Evolutionary conservation across 2,888 invertebrate genomes (phyloP).

Genomic region (Didymodactylos carnosus): DNA sequence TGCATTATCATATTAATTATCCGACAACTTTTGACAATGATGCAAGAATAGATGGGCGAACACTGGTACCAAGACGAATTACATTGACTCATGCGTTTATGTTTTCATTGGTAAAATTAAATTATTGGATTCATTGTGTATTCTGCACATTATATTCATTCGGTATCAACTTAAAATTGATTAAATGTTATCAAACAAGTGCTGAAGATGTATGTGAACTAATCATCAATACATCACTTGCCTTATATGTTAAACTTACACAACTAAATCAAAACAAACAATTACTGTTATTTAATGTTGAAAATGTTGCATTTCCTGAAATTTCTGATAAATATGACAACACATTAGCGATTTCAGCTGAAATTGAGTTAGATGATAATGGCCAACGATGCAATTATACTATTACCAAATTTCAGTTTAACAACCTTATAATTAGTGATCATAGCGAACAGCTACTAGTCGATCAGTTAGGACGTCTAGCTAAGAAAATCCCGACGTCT

Average conservation of each 20-base stretch:
- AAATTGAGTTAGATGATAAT: neutral
- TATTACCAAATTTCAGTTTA: neutral
- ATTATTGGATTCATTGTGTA: neutral
- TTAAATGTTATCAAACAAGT: neutral
- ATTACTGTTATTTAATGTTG: neutral
- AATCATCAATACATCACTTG: neutral
- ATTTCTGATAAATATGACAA: neutral
- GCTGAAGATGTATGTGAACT: neutral
- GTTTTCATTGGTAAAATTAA: neutral
- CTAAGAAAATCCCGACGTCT: too few species aligned
- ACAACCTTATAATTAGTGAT: neutral
- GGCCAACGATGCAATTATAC: neutral
- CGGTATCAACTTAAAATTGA: neutral
- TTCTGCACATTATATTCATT: neutral
- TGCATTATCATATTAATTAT: too few species aligned
- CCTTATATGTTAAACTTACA: neutral
- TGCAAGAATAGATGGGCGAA: neutral
- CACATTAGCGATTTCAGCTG: neutral
- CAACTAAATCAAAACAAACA: neutral
- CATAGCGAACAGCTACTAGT: neutral
- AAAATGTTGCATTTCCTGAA: neutral
- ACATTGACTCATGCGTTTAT: neutral
- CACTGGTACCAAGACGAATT: neutral
- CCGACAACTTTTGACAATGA: too few species aligned
- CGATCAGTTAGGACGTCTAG: too few species aligned